Conservation (phyloP, 2,113 vertebrate species). For the Megalops atlanticus region DNA sequence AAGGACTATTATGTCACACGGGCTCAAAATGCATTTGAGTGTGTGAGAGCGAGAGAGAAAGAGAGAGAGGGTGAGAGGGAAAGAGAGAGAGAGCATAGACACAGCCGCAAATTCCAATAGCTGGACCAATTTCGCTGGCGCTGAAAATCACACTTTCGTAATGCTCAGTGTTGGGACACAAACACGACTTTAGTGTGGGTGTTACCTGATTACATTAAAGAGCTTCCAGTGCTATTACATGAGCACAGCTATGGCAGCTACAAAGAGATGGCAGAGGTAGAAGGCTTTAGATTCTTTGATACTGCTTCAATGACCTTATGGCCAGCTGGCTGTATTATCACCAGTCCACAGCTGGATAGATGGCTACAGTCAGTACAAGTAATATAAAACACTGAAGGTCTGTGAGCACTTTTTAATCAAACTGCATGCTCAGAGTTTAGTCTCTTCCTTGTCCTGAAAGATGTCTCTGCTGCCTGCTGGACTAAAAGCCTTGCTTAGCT, state of each 20-base stretch:
- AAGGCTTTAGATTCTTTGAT: not conserved
- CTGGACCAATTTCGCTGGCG: not conserved
- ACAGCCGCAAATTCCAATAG: not conserved
- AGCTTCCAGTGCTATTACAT: not conserved
- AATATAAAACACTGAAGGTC: too few species aligned
- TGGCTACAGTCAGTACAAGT: too few species aligned
- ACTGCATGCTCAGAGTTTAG: too few species aligned
- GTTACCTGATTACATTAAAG: constrained; percentile 1
- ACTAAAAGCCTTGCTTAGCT: too few species aligned
- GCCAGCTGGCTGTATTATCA: too few species aligned
- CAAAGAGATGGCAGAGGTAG: not conserved
- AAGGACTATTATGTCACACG: constrained; percentile 53
- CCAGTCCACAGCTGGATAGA: too few species aligned
- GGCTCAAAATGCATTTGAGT: constrained; percentile 5
- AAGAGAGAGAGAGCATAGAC: not conserved
- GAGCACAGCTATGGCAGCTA: not conserved
- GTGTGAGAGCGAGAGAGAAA: too few species aligned
- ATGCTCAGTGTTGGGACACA: not conserved
- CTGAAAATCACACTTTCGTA: not conserved
- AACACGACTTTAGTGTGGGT: not conserved
- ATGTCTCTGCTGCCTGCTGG: too few species aligned
- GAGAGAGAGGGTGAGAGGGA: not conserved
- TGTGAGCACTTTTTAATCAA: too few species aligned
- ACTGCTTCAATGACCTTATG: not conserved
- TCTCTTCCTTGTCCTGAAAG: too few species aligned